phyloP scores from a whole-genome alignment of 2,113 vertebrate genomes.

The Gila orcuttii region DNA sequence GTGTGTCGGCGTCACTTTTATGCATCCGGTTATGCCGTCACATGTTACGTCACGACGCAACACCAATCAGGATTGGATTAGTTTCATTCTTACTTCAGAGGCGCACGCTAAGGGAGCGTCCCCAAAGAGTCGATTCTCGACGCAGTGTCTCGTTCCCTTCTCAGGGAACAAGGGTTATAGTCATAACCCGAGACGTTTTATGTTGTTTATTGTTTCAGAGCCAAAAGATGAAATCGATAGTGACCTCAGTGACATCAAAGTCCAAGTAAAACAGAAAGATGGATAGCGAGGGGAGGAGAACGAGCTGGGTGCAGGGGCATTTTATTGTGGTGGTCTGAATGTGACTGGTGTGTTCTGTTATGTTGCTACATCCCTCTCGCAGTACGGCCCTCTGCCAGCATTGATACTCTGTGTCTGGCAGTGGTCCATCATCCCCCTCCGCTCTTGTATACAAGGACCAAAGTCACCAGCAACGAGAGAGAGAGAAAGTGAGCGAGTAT shows the following conservation, averaged over 20 bases:
- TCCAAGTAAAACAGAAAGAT: constrained; percentile 36
- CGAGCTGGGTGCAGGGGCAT: not conserved
- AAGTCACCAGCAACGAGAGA: constrained; percentile 63
- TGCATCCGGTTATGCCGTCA: too few relatives aligned
- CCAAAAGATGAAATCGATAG: constrained; percentile 45
- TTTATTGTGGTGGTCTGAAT: constrained; percentile 50
- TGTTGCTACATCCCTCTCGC: constrained; percentile 63
- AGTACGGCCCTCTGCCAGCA: constrained; percentile 36
- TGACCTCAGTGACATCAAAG: constrained; percentile 51
- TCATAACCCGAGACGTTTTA: too few relatives aligned
- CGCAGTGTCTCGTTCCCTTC: too few relatives aligned
- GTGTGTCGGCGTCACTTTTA: too few relatives aligned
- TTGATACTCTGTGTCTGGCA: constrained; percentile 56
- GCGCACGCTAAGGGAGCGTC: too few relatives aligned
- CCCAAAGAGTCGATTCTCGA: too few relatives aligned
- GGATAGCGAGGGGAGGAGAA: constrained; percentile 14
- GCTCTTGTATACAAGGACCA: constrained; percentile 67
- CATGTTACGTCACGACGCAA: too few relatives aligned
- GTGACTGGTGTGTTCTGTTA: constrained; percentile 70
- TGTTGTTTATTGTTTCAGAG: constrained; percentile 41
- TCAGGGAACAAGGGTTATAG: too few relatives aligned
- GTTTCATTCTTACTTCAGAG: too few relatives aligned
- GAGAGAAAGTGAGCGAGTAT: constrained; percentile 34
- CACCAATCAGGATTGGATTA: too few relatives aligned
- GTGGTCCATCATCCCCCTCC: constrained; percentile 69